Percentiles rank a stretch among this genome's conserved stretches.
Evolutionary conservation across 2,888 invertebrate genomes (phyloP).

Genomic region (Crematogaster levior): DNA sequence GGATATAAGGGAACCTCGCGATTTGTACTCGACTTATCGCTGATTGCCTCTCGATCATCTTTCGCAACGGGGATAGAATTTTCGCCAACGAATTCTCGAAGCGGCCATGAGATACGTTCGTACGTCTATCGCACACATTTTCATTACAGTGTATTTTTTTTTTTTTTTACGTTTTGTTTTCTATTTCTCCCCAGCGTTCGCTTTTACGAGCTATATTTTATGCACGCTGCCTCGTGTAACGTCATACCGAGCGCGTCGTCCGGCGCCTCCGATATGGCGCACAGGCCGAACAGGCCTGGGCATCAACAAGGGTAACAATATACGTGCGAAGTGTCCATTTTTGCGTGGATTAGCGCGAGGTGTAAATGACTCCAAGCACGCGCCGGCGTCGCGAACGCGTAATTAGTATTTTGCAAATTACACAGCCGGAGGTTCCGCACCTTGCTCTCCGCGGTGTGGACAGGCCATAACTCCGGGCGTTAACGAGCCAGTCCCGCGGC

Average conservation of each 20-base stretch:
- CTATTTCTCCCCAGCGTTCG: background rate
- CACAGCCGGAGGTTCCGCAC: conserved; percentile 48
- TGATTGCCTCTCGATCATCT: conserved; percentile 23
- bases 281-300: background rate
- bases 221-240: background rate
- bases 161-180: background rate
- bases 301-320: conserved; percentile 24
- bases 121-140: background rate
- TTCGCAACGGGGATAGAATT: background rate
- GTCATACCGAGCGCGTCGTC: background rate
- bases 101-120: background rate
- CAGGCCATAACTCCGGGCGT: conserved; percentile 63
- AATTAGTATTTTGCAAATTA: conserved; percentile 64
- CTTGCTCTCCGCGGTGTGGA: conserved; percentile 53
- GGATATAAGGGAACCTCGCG: background rate
- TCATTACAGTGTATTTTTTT: background rate
- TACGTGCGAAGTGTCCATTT: conserved; percentile 40
- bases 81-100: conserved; percentile 1
- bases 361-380: conserved; percentile 35
- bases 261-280: conserved; percentile 20
- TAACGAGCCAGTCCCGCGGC: conserved; percentile 60
- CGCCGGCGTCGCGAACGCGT: conserved; percentile 36
- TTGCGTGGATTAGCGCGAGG: conserved; percentile 43
- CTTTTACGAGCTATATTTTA: conserved; percentile 48
- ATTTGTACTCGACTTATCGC: conserved; percentile 12